Conservation (phyloP, 2,113 vertebrate species). For the Phyllopteryx taeniolatus region DNA sequence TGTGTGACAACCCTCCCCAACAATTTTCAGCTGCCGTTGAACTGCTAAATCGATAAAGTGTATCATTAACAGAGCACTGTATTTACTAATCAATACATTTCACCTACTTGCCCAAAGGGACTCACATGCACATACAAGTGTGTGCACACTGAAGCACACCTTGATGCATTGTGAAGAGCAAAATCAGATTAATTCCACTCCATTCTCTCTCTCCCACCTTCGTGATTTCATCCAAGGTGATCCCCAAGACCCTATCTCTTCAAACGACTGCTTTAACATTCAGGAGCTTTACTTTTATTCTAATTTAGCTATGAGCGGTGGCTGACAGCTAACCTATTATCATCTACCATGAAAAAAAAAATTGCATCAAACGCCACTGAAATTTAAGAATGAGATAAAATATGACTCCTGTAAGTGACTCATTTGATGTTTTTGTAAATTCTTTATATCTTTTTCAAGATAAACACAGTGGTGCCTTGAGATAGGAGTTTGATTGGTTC, state of each 20-base stretch:
- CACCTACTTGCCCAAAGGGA: conserved; percentile 14
- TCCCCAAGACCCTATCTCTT: conserved; percentile 45
- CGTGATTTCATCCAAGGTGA: conserved; percentile 54
- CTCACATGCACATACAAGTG: background rate
- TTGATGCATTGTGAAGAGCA: conserved; percentile 40
- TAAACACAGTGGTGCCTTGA: no score
- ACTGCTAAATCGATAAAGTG: conserved; percentile 37
- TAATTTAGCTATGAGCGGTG: conserved; percentile 9
- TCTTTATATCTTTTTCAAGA: no score
- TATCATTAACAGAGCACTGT: conserved; percentile 33
- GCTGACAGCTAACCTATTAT: conserved; percentile 21
- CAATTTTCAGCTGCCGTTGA: conserved; percentile 7
- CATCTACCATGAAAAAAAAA: background rate
- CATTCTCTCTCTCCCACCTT: conserved; percentile 17
- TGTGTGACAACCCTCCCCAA: background rate
- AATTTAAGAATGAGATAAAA: background rate
- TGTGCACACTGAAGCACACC: conserved; percentile 7
- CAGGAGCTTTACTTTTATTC: conserved; percentile 38
- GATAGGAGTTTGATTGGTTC: no score
- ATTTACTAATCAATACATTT: conserved; percentile 50
- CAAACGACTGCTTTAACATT: conserved; percentile 42
- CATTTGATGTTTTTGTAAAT: no score
- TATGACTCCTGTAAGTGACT: no score
- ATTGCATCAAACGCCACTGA: conserved; percentile 7
- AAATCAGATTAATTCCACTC: conserved; percentile 54